Conservation (phyloP, 2,888 invertebrate species). For the Bellardia bayeri region DNA sequence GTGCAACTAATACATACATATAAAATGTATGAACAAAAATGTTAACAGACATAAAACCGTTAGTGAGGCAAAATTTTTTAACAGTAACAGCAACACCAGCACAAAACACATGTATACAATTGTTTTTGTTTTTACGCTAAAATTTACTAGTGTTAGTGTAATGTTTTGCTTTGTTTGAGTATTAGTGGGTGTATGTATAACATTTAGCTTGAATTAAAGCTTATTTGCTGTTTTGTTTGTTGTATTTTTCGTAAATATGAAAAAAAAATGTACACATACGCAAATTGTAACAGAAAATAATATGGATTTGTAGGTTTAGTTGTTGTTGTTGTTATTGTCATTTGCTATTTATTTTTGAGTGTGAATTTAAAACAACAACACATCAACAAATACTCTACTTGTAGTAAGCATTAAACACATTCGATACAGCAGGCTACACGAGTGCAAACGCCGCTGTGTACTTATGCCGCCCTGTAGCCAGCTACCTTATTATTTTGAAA, state of each 20-base stretch:
- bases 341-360: slow-evolving; percentile 53
- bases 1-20: slow-evolving; percentile 47
- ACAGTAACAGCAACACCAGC: slow-evolving; percentile 5
- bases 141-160: neutral
- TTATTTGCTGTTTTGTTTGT: slow-evolving; percentile 35
- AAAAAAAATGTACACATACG: slow-evolving; percentile 1
- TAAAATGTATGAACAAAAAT: slow-evolving; percentile 14
- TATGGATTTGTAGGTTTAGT: neutral
- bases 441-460: too few relatives aligned
- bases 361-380: slow-evolving; percentile 67
- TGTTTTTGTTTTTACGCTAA: neutral
- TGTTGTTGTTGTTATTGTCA: slow-evolving; percentile 30
- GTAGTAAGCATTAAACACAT: too few relatives aligned
- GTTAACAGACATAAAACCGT: slow-evolving; percentile 44
- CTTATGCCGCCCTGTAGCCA: too few relatives aligned
- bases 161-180: neutral
- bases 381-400: too few relatives aligned
- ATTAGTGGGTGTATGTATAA: neutral
- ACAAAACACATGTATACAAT: neutral
- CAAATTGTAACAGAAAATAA: slow-evolving; percentile 59
- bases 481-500: too few relatives aligned
- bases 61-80: slow-evolving; percentile 5
- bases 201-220: slow-evolving; percentile 32
- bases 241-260: slow-evolving; percentile 13
- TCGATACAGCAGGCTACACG: too few relatives aligned